Evolutionary conservation across 2,888 invertebrate species (phyloP).

Genomic region (Diloba caeruleocephala): DNA sequence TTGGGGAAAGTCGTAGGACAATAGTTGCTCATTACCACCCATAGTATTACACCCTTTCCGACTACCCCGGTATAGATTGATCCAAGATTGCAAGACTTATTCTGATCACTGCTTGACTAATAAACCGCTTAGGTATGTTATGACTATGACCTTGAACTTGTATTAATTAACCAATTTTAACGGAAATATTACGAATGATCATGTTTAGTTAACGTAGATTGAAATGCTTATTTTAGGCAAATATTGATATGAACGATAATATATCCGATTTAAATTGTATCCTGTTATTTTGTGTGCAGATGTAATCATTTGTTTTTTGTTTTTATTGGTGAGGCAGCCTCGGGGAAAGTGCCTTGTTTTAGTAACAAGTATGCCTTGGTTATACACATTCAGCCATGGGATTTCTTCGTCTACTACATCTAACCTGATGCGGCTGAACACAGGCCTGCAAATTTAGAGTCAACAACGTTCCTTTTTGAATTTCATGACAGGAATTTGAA

Average conservation of each 20-base stretch:
- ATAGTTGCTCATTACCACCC: too few species aligned
- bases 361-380: not conserved
- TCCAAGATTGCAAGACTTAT: too few species aligned
- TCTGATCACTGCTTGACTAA: too few species aligned
- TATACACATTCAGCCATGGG: too few species aligned
- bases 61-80: too few species aligned
- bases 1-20: too few species aligned
- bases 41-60: too few species aligned
- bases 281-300: constrained; percentile 35
- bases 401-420: too few species aligned
- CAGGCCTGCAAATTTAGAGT: too few species aligned
- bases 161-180: constrained; percentile 5
- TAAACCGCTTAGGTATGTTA: too few species aligned
- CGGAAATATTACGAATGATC: constrained; percentile 19
- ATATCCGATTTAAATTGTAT: constrained; percentile 24
- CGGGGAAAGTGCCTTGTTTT: constrained; percentile 17
- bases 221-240: constrained; percentile 16
- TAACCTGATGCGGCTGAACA: not conserved
- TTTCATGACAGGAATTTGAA: too few species aligned
- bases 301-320: constrained; percentile 50
- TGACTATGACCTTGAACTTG: not conserved
- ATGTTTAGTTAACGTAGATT: constrained; percentile 17
- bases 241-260: constrained; percentile 16
- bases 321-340: constrained; percentile 30
- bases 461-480: too few species aligned